Conservation (phyloP, 2,797 vertebrate genomes). For the Gymnoscopelus braueri region DNA sequence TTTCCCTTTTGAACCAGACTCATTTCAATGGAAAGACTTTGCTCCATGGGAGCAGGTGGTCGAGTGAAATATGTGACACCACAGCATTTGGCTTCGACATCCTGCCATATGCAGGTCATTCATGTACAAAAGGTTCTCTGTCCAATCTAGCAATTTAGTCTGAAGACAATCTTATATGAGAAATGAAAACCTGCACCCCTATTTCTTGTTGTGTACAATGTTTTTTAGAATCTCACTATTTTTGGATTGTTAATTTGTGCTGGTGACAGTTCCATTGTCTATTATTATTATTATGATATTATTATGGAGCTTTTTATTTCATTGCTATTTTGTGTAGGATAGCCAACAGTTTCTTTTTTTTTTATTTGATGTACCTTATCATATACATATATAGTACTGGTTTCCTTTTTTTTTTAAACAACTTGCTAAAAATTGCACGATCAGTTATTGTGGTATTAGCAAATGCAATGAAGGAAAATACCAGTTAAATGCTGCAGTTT, state of each 20-base stretch:
- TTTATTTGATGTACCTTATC: conserved; percentile 78
- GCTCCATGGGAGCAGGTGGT: conserved; percentile 51
- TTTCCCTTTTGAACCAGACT: conserved; percentile 22
- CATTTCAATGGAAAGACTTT: conserved; percentile 28
- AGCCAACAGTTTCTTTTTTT: conserved; percentile 74
- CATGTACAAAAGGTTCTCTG: conserved; percentile 79
- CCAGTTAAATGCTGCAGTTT: conserved; percentile 97
- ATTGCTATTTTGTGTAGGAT: conserved; percentile 81
- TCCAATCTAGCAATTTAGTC: conserved; percentile 72
- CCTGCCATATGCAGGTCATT: conserved; percentile 59
- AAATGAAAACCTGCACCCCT: conserved; percentile 80
- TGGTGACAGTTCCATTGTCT: conserved; percentile 94
- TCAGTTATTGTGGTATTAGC: conserved; percentile 86
- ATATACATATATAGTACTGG: conserved; percentile 83
- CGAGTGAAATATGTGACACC: conserved; percentile 67
- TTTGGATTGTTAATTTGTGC: conserved; percentile 93
- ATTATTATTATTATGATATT: conserved; percentile 74
- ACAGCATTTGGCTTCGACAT: conserved; percentile 52
- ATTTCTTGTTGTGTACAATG: conserved; percentile 88
- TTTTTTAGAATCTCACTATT: conserved; percentile 89
- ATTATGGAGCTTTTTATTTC: conserved; percentile 80
- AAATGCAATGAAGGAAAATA: conserved; percentile 85
- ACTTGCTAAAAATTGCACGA: conserved; percentile 93
- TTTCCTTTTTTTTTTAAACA: conserved; percentile 87
- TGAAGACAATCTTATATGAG: conserved; percentile 88